Percentiles rank a stretch among this genome's conserved stretches.
These are phyloP conservation scores for Leptobrachium ailaonicum DNA, from an alignment of 2,113 vertebrate species.

Conservation along the genomic window DNA sequence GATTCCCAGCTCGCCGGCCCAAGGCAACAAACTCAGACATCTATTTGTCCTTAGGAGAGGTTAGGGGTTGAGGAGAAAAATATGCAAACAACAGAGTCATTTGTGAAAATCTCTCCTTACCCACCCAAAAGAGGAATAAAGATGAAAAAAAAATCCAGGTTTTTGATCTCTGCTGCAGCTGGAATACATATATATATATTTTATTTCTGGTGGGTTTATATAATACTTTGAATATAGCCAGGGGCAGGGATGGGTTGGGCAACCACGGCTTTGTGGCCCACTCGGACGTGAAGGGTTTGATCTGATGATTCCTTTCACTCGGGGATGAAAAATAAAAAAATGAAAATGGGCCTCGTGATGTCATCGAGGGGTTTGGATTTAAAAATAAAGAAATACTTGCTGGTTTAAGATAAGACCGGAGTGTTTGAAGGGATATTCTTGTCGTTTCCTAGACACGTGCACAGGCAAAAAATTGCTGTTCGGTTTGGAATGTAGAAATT, in stretches of 20 bases:
- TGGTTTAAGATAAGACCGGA: no score
- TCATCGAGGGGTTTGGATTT: no score
- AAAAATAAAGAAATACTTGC: no score
- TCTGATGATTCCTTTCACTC: slow-evolving; percentile 44
- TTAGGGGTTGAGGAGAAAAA: slow-evolving; percentile 74
- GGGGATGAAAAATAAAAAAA: slow-evolving; percentile 28
- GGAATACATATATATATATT: slow-evolving; percentile 50
- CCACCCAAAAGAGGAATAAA: slow-evolving; percentile 7
- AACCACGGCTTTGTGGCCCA: not conserved
- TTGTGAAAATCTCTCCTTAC: slow-evolving; percentile 60
- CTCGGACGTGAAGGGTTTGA: slow-evolving; percentile 7
- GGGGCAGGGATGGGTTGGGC: slow-evolving; percentile 3
- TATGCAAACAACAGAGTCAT: slow-evolving; percentile 70
- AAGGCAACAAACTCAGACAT: slow-evolving; percentile 69
- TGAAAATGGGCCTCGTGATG: no score
- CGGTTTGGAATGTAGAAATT: no score
- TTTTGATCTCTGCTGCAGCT: slow-evolving; percentile 63
- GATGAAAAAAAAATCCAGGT: slow-evolving; percentile 49
- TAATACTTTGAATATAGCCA: slow-evolving; percentile 12
- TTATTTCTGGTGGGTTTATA: slow-evolving; percentile 37
- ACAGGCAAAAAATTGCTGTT: no score
- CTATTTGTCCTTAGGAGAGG: slow-evolving; percentile 77
- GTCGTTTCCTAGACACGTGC: no score
- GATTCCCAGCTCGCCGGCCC: slow-evolving; percentile 67
- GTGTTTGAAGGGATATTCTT: no score